phyloP scores from a whole-genome alignment of 2,888 invertebrate species.

The Abscondita cerata region DNA sequence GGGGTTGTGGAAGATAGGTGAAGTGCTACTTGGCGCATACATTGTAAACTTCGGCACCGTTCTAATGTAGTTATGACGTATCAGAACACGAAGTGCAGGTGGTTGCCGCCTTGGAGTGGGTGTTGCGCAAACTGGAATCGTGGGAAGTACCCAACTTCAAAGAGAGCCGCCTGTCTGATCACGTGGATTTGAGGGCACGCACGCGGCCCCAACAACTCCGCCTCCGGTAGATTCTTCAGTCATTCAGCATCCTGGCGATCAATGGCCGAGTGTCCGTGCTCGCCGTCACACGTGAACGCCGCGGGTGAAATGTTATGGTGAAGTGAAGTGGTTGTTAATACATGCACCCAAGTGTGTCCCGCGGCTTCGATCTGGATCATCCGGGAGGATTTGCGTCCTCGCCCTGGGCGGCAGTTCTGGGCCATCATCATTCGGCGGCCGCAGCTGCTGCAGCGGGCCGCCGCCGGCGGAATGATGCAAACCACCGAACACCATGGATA shows the following conservation, averaged over 20 bases:
- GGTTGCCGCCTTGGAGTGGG: conserved; percentile 51
- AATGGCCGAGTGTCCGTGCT: conserved; percentile 71
- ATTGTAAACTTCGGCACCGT: conserved; percentile 22
- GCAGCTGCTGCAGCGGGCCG: conserved; percentile 57
- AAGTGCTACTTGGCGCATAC: conserved; percentile 20
- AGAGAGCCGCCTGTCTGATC: conserved; percentile 49
- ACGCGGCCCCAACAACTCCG: conserved; percentile 62
- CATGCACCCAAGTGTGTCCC: conserved; percentile 55
- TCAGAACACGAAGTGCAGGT: conserved; percentile 36
- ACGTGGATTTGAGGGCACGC: conserved; percentile 65
- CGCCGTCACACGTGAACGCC: conserved; percentile 63
- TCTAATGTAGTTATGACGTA: conserved; percentile 33
- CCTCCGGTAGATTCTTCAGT: conserved; percentile 57
- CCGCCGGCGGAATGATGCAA: conserved; percentile 59
- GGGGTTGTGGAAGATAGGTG: conserved; percentile 13
- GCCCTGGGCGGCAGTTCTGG: conserved; percentile 78
- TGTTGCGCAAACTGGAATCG: conserved; percentile 48
- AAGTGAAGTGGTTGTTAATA: conserved; percentile 39
- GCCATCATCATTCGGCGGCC: conserved; percentile 63
- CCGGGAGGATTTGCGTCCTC: conserved; percentile 75
- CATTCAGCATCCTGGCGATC: conserved; percentile 60
- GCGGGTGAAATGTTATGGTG: conserved; percentile 40
- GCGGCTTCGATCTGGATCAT: conserved; percentile 72
- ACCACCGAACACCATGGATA: conserved; percentile 63
- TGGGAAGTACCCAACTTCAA: conserved; percentile 47